Evolutionary conservation across 2,113 vertebrate species (phyloP).

Genomic region (Murina feae): DNA sequence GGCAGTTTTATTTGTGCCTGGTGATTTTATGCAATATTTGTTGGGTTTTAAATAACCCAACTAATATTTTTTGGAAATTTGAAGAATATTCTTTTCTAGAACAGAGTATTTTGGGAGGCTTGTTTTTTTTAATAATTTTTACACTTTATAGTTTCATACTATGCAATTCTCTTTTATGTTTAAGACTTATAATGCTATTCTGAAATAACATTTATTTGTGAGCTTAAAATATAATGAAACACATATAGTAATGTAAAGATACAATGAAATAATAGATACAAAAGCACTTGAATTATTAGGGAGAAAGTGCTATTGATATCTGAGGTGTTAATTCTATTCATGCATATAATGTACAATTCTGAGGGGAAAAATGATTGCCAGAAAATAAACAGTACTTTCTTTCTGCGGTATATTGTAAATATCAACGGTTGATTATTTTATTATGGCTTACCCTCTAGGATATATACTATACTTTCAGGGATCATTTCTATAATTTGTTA

Average conservation of each 20-base stretch:
- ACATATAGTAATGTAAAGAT: not conserved
- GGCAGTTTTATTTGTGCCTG: not conserved
- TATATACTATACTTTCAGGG: not conserved
- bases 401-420: not conserved
- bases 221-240: slow-evolving; percentile 42
- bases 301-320: not conserved
- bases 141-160: not conserved
- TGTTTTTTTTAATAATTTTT: not conserved
- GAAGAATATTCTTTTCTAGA: slow-evolving; percentile 25
- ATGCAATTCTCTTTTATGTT: not conserved
- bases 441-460: not conserved
- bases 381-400: slow-evolving; percentile 14
- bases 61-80: slow-evolving; percentile 28
- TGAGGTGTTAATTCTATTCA: not conserved
- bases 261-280: not conserved
- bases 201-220: not conserved
- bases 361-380: not conserved
- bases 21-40: slow-evolving; percentile 20
- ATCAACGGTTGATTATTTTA: slow-evolving; percentile 4
- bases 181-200: slow-evolving; percentile 21
- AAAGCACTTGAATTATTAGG: not conserved
- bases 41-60: slow-evolving; percentile 5
- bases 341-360: not conserved
- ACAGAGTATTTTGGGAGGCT: not conserved
- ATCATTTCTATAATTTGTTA: not conserved